Conservation (phyloP, 2,888 invertebrate species). For the Mythimna loreyi region DNA sequence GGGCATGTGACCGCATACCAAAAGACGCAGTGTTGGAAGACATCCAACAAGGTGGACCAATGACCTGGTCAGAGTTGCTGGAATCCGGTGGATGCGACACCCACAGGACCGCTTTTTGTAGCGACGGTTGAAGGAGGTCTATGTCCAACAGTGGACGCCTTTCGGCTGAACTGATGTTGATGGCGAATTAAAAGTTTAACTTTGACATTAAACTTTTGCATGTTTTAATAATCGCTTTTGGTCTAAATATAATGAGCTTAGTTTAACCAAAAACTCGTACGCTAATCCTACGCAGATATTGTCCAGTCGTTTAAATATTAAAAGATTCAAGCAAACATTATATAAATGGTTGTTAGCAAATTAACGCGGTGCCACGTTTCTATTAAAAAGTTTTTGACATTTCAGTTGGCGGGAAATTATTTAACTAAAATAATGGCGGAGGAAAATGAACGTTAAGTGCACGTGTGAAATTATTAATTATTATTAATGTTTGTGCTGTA, state of each 20-base stretch:
- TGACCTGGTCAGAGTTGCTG: no score
- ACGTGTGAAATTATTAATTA: conserved; percentile 17
- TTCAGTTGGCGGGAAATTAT: conserved; percentile 60
- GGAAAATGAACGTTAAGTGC: conserved; percentile 5
- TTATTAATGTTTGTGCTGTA: conserved; percentile 18
- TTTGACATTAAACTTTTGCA: no score
- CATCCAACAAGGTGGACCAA: no score
- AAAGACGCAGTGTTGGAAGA: no score
- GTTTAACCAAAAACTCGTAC: not conserved
- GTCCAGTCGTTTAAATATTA: not conserved
- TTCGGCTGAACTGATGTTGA: no score
- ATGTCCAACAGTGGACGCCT: no score
- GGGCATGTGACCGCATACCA: no score
- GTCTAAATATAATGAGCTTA: not conserved
- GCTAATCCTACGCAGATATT: not conserved
- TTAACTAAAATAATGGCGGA: conserved; percentile 42
- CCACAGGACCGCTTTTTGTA: no score
- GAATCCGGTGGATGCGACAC: no score
- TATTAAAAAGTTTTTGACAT: conserved; percentile 56
- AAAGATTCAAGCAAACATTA: conserved; percentile 35
- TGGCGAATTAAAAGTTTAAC: not conserved
- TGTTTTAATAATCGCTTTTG: not conserved
- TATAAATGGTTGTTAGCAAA: conserved; percentile 37
- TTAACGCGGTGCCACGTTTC: conserved; percentile 26
- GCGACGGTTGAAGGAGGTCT: no score